phyloP scores from a whole-genome alignment of 2,113 vertebrate species.

The Caloenas nicobarica region DNA sequence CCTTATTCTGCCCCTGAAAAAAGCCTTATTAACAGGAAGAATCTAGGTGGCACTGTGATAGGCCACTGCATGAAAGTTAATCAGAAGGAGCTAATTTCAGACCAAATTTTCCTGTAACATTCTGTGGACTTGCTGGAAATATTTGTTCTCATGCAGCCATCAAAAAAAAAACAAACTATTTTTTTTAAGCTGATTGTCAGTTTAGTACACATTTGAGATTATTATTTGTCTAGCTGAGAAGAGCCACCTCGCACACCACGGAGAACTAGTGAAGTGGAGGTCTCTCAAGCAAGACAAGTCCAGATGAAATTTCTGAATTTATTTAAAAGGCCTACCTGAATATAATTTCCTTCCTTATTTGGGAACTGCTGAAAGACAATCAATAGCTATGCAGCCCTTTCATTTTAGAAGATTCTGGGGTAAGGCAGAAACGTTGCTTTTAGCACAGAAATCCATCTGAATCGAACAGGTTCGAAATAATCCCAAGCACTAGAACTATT shows the following conservation, averaged over 20 bases:
- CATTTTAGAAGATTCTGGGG: background rate
- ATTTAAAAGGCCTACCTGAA: background rate
- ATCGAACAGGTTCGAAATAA: background rate
- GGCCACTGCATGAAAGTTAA: background rate
- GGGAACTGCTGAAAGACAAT: background rate
- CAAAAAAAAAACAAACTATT: too few species aligned
- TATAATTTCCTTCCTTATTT: background rate
- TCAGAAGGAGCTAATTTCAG: constrained; percentile 15
- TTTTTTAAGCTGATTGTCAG: background rate
- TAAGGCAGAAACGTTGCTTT: constrained; percentile 13
- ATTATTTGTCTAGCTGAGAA: background rate
- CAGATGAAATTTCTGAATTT: background rate
- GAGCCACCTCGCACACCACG: background rate
- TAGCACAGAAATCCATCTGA: constrained; percentile 8
- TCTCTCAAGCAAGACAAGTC: background rate
- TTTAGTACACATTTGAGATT: background rate
- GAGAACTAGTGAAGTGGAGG: background rate
- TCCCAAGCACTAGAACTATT: constrained; percentile 7
- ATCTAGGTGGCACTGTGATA: background rate
- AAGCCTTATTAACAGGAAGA: background rate
- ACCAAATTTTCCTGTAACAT: background rate
- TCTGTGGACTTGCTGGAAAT: background rate
- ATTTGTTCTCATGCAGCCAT: background rate
- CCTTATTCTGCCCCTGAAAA: background rate
- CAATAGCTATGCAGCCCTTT: background rate